A percentile compares a stretch with the other conserved stretches of the same genome.
These are phyloP conservation scores for Equus przewalskii DNA, from an alignment of 2,113 vertebrate genomes.

Conservation along the genomic window DNA sequence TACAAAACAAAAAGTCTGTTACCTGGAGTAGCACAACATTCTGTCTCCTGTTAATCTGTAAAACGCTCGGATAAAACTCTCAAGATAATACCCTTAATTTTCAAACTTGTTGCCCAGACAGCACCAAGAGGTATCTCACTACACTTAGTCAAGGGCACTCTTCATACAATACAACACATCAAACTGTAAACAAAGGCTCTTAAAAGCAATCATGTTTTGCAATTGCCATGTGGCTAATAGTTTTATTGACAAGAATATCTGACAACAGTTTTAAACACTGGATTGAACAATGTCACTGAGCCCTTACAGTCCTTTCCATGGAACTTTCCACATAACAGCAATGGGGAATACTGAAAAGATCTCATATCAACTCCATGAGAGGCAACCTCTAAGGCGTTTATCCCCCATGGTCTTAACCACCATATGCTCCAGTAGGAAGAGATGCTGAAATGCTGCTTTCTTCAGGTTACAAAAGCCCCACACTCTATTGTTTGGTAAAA, in stretches of 20 bases:
- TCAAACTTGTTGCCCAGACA: conserved; percentile 71
- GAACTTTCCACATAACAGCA: conserved; percentile 69
- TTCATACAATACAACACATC: conserved; percentile 75
- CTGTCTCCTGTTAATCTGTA: conserved; percentile 69
- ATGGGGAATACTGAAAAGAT: conserved; percentile 69
- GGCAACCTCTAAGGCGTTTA: conserved; percentile 60
- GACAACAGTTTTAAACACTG: conserved; percentile 68
- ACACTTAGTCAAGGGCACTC: conserved; percentile 71
- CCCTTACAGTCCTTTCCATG: conserved; percentile 54
- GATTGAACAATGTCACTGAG: conserved; percentile 55
- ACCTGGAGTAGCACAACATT: conserved; percentile 65
- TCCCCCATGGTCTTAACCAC: conserved; percentile 64
- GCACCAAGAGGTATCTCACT: conserved; percentile 71
- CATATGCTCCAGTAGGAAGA: conserved; percentile 75
- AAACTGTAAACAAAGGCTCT: conserved; percentile 70
- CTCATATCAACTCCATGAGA: conserved; percentile 60
- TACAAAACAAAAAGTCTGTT: conserved; percentile 75
- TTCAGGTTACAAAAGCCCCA: conserved; percentile 80
- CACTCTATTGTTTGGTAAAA: conserved; percentile 79
- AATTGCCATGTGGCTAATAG: conserved; percentile 77
- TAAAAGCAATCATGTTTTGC: conserved; percentile 73
- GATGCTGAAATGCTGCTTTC: conserved; percentile 77
- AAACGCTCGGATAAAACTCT: conserved; percentile 60
- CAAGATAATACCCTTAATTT: conserved; percentile 66
- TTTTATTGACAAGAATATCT: conserved; percentile 74